Evolutionary conservation across 1,140 invertebrate genomes (phyloP).

Genomic region (Ladona fulva): DNA sequence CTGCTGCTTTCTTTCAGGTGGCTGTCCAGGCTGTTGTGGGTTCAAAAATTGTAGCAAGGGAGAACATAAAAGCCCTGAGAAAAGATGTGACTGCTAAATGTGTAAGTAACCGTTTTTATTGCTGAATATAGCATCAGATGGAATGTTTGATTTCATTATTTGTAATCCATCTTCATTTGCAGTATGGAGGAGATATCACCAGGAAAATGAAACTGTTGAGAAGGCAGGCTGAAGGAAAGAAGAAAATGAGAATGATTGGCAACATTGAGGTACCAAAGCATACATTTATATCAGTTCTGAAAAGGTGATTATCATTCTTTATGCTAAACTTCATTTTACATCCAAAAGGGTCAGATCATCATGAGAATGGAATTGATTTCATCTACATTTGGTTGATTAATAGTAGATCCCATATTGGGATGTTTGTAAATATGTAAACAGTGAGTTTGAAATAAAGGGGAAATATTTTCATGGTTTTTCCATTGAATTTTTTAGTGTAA

Average conservation of each 20-base stretch:
- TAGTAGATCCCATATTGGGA: too few relatives aligned
- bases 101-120: slow-evolving; percentile 46
- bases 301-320: slow-evolving; percentile 36
- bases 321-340: too few relatives aligned
- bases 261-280: slow-evolving; percentile 85
- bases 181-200: slow-evolving; percentile 90
- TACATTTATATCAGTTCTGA: slow-evolving; percentile 88
- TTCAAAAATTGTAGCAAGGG: slow-evolving; percentile 75
- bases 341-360: too few relatives aligned
- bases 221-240: slow-evolving; percentile 87
- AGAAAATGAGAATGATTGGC: slow-evolving; percentile 81
- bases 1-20: slow-evolving; percentile 42
- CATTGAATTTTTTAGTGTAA: too few relatives aligned
- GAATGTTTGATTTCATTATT: slow-evolving; percentile 20
- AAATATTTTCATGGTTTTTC: too few relatives aligned
- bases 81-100: slow-evolving; percentile 92
- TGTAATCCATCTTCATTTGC: slow-evolving; percentile 35
- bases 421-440: too few relatives aligned
- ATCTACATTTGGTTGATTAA: too few relatives aligned
- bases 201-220: slow-evolving; percentile 81
- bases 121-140: slow-evolving; percentile 16
- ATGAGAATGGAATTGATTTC: too few relatives aligned
- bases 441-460: too few relatives aligned
- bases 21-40: slow-evolving; percentile 78
- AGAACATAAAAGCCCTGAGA: slow-evolving; percentile 74